Conservation (phyloP, 2,888 invertebrate genomes). For the Anarsia innoxiella region DNA sequence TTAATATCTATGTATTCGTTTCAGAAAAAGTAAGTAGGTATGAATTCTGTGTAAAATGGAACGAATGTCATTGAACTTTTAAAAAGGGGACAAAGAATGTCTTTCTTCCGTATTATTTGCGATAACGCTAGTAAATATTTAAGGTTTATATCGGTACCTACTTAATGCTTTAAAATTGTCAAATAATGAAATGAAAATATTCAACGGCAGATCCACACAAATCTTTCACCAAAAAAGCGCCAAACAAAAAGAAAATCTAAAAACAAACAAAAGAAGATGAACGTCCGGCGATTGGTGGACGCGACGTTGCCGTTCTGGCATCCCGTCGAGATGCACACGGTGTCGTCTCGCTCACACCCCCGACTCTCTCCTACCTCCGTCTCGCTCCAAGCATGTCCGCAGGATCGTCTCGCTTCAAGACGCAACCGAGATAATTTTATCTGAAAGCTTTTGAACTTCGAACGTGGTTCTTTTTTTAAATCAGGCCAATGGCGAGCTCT, state of each 20-base stretch:
- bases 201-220: conserved; percentile 22
- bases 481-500: conserved; percentile 41
- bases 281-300: conserved; percentile 64
- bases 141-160: no score
- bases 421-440: conserved; percentile 71
- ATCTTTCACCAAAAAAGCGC: conserved; percentile 26
- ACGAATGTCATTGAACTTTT: no score
- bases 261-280: conserved; percentile 50
- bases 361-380: conserved; percentile 16
- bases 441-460: conserved; percentile 62
- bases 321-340: conserved; percentile 55
- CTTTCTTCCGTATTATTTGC: no score
- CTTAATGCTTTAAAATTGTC: no score
- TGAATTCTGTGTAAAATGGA: no score
- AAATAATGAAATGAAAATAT: no score
- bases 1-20: no score
- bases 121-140: no score
- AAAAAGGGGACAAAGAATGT: no score
- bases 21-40: no score
- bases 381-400: conserved; percentile 52
- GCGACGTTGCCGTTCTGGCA: conserved; percentile 67
- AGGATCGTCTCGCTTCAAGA: conserved; percentile 71
- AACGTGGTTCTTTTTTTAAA: conserved; percentile 53
- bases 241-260: conserved; percentile 42
- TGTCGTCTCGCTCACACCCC: conserved; percentile 31